These are phyloP conservation scores for Micropoecilia bifurca DNA, from an alignment of 2,797 vertebrate species.

Conservation along the genomic window DNA sequence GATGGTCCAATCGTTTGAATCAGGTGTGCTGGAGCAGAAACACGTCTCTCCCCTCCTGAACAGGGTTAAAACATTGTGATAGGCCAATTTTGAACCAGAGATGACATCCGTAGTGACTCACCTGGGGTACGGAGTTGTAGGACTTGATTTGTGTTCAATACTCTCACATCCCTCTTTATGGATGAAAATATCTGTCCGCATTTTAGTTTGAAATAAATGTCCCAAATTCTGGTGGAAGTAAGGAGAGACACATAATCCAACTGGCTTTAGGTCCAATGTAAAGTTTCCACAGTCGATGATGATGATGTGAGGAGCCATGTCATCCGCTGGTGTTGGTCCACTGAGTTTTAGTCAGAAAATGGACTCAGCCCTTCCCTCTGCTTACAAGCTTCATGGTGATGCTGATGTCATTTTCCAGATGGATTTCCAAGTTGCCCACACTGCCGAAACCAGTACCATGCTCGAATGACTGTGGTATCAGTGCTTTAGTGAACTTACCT, in stretches of 20 bases:
- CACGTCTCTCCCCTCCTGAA: not conserved
- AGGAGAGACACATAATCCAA: not conserved
- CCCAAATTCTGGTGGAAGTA: not conserved
- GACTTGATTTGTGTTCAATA: not conserved
- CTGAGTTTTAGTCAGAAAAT: not conserved
- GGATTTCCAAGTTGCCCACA: not conserved
- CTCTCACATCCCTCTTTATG: not conserved
- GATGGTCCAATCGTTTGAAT: not conserved
- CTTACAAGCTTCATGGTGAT: not conserved
- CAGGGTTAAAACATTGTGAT: not conserved
- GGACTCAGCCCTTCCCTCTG: not conserved
- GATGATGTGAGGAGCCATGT: not conserved
- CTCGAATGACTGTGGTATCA: not conserved
- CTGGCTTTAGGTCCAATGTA: not conserved
- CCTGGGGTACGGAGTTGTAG: not conserved
- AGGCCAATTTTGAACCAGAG: not conserved
- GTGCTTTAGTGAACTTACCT: not conserved
- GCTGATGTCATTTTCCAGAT: not conserved
- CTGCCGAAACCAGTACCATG: not conserved
- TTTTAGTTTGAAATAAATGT: not conserved
- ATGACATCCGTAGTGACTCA: not conserved
- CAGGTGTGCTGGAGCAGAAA: not conserved
- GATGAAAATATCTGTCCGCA: not conserved
- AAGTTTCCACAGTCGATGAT: not conserved
- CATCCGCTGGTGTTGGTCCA: constrained; percentile 1